Percentiles rank a stretch among this genome's conserved stretches.
Conservation (phyloP, 1,140 invertebrate species). For the Diprion similis region DNA sequence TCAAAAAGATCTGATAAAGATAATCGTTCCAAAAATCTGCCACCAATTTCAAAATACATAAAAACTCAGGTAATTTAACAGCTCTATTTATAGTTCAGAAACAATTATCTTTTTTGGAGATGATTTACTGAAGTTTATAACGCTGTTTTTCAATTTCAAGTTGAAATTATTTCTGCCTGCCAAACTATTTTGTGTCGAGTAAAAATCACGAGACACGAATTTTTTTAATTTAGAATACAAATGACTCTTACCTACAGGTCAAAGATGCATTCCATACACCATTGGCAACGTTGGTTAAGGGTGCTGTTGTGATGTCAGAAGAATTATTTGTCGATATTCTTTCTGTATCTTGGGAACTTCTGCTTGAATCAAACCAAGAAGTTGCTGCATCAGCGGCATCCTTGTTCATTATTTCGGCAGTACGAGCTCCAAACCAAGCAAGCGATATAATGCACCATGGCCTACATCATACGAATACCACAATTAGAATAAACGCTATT, state of each 20-base stretch:
- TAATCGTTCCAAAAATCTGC: constrained; percentile 67
- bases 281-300: constrained; percentile 88
- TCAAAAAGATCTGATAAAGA: constrained; percentile 61
- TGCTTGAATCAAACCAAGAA: constrained; percentile 83
- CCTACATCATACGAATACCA: constrained; percentile 82
- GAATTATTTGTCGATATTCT: constrained; percentile 89
- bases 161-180: too few species aligned
- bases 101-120: too few species aligned
- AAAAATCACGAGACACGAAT: too few species aligned
- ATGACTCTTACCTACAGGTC: constrained; percentile 61
- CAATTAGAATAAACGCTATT: constrained; percentile 79
- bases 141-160: too few species aligned
- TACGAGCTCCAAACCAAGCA: constrained; percentile 87
- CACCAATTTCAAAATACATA: constrained; percentile 85
- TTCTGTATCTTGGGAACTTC: constrained; percentile 91
- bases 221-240: background rate
- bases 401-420: constrained; percentile 90
- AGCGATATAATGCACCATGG: constrained; percentile 87
- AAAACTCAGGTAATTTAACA: constrained; percentile 74
- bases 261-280: constrained; percentile 90
- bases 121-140: background rate
- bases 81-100: constrained; percentile 4
- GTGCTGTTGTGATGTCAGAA: constrained; percentile 87
- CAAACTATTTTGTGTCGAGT: too few species aligned
- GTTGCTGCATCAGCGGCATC: constrained; percentile 83